Evolutionary conservation across 2,113 vertebrate genomes (phyloP), one percentile per base, ranked within the genome.

Genomic region (Galbula dea): DNA sequence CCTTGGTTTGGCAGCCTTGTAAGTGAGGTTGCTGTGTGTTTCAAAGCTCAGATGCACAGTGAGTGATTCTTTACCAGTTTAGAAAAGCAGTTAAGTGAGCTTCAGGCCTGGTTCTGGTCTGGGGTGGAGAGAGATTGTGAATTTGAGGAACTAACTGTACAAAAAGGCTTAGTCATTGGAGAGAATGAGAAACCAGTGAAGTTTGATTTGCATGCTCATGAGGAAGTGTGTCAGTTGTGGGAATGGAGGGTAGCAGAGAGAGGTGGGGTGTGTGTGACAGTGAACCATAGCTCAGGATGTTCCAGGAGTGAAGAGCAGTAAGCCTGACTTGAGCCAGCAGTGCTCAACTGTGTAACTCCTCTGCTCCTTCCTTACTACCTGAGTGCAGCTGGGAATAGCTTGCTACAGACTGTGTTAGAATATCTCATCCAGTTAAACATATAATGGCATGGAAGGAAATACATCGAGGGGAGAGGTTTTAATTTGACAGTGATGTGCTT

Each of bases 221-320:
- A 22, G 79, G 24, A 24, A 26, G 6, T 15, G 32, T 63, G 49
- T 57, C 57, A 7, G 71, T 45, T 55, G 68, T 11, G 48, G 1
- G 1, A 79, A 67, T 7, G 39, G 52, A 27, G 74, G 12, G 58
- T 12, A 65, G 66, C 54, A 14, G 80, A 59, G 54, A 1, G 3
- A 46, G 54, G 30, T 61, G 52, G n/a, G 2, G 4, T 34, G 52
- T 68, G 39, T 37, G 57, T 5, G 39, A 37, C 15, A 43, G 54
- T 4, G 2, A 6, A 39, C 21, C 3, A 2, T 10, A 5, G 36
- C 45, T 36, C 24, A 10, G 41, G 37, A 23, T 0, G 0, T 45
- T 34, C 6, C 5, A 46, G 49, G 10, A 9, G 26, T 8, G 36
- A 71, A 8, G 29, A 63, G 39, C 34, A 46, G 45, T 2, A 1